These are phyloP conservation scores for Campylomormyrus numenius DNA, from an alignment of 2,113 vertebrate species.

Conservation along the genomic window DNA sequence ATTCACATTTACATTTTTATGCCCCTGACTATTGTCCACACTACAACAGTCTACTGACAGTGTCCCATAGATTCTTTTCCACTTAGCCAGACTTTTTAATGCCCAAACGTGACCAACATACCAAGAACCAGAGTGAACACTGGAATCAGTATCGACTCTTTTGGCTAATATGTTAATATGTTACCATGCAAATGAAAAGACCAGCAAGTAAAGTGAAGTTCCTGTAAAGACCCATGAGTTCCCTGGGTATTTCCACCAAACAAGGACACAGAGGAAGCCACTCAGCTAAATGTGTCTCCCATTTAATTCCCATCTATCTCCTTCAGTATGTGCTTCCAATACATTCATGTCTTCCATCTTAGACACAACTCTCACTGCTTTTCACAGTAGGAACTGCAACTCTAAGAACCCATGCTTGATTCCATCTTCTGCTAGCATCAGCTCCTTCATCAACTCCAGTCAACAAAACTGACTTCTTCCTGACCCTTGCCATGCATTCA, in stretches of 20 bases:
- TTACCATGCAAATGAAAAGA: neutral
- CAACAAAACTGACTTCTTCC: neutral
- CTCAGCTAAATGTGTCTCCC: neutral
- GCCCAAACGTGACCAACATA: neutral
- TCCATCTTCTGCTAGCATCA: neutral
- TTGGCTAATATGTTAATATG: neutral
- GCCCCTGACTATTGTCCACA: neutral
- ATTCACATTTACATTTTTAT: slow-evolving; percentile 20
- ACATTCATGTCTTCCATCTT: neutral
- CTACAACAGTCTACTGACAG: neutral
- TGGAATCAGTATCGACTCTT: neutral
- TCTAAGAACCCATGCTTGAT: neutral
- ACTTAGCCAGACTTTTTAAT: neutral
- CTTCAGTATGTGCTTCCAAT: neutral
- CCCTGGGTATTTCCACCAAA: neutral
- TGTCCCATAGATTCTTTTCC: neutral
- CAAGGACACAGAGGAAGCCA: neutral
- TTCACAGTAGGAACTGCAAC: neutral
- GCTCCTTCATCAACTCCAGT: neutral
- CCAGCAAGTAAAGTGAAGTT: neutral
- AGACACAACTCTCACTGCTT: neutral
- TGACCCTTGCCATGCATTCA: neutral
- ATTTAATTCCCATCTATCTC: neutral
- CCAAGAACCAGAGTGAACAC: neutral
- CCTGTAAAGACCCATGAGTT: neutral